Evolutionary conservation across 1,140 invertebrate species (phyloP), one percentile per base, ranked within the genome.

Genomic region (Zaprionus inermis): DNA sequence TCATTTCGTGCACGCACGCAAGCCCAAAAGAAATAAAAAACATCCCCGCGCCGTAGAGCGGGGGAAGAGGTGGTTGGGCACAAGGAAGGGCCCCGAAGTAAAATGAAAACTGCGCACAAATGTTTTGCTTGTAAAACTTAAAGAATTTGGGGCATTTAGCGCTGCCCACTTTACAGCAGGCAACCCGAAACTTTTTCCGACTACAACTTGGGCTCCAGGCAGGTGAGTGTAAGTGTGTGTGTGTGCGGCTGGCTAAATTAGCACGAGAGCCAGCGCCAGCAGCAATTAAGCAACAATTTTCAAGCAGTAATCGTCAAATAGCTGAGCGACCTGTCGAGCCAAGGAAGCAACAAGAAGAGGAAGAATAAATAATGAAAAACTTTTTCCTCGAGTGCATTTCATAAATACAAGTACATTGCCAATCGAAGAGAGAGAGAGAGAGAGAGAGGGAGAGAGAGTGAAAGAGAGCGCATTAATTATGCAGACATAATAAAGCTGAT

Each of bases 101-200:
- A 22, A 12, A 28, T 14, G 77, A 75, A 88, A 88, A 89, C 84
- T 88, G 82, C 72, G 80, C 83, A 86, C 79, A 86, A 86, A 86
- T 86, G 83, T 88, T 88, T 79, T 75, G 69, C 74, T 76, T 76
- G 80, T 79, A 80, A 88, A 88, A 88, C 84, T 88, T 88, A 78
- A 88, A 88, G 84, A 89, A 88, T 88, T 89, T 88, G 74, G 78
- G 79, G 85, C 78, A 88, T 88, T 88, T 88, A 88, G 78, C 83
- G 77, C 78, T 77, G 72, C 67, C 72, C 67, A 64, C 60, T 75
- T 71, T 65, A 41, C 68, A 65, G 58, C 24, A 46, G 49, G 59
- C 20, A 54, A 36, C 28, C 54, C 52, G 12, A 32, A 61, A 63
- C 64, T 55, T 44, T 75, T 75, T 41, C 38, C 38, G 5, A 24